Percentiles rank a stretch among this genome's conserved stretches.
Evolutionary conservation across 2,888 invertebrate species (phyloP).

Genomic region (Diarsia mendica): DNA sequence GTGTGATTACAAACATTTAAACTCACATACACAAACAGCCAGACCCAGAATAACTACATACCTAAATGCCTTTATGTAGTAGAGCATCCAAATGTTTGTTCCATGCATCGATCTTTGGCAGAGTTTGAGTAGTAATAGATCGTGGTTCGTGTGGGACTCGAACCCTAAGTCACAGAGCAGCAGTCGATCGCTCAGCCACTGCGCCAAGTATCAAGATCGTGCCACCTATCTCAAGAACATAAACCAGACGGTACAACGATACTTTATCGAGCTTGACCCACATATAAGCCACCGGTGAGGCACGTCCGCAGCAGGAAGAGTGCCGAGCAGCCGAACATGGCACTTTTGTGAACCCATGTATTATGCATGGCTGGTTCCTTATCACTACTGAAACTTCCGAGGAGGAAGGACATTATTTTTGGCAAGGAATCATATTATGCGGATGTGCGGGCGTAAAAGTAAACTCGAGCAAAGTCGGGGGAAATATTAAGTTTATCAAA

Average conservation of each 20-base stretch:
- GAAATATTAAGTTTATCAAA: not conserved
- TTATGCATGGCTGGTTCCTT: slow-evolving; percentile 40
- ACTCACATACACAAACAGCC: no score
- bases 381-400: slow-evolving; percentile 25
- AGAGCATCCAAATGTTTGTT: no score
- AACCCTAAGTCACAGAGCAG: no score
- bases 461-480: not conserved
- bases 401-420: not conserved
- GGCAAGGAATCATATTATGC: not conserved
- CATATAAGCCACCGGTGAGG: slow-evolving; percentile 20
- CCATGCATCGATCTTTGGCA: no score
- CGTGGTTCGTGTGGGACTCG: no score
- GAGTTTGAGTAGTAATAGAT: no score
- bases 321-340: slow-evolving; percentile 12
- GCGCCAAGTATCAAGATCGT: not conserved
- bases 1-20: no score
- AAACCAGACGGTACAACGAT: not conserved
- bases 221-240: not conserved
- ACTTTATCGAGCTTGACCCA: slow-evolving; percentile 46
- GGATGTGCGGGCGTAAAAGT: not conserved
- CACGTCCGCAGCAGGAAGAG: slow-evolving; percentile 43
- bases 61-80: no score
- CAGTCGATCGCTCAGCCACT: no score
- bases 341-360: slow-evolving; percentile 33
- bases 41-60: no score